A percentile compares a stretch with the other conserved stretches of the same genome.
Conservation (phyloP, 2,113 vertebrate species). For the Nerophis ophidion region DNA sequence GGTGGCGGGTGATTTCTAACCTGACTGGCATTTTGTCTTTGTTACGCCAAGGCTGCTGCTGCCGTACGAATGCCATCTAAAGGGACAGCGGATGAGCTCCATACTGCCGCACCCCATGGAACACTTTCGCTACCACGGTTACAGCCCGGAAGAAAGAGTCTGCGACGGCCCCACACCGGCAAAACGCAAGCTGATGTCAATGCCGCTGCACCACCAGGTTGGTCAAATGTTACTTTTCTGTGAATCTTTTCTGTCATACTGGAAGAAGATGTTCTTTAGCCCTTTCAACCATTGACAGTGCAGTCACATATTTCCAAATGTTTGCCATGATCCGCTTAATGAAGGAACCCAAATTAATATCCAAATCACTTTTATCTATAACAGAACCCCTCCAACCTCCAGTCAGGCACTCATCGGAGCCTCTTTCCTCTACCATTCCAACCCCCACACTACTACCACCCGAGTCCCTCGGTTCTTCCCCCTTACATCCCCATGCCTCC, state of each 20-base stretch:
- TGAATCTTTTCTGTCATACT: not conserved
- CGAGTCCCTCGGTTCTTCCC: constrained; percentile 17
- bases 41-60: constrained; percentile 59
- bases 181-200: constrained; percentile 40
- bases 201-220: constrained; percentile 52
- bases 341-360: not conserved
- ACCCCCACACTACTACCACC: constrained; percentile 32
- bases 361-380: not conserved
- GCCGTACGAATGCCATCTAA: constrained; percentile 66
- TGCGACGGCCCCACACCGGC: constrained; percentile 24
- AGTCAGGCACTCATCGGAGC: constrained; percentile 14
- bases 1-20: not conserved
- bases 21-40: not conserved
- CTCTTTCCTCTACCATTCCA: constrained; percentile 28
- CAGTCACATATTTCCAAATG: too few species aligned
- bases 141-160: constrained; percentile 30
- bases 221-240: not conserved
- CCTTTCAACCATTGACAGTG: not conserved
- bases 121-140: constrained; percentile 23
- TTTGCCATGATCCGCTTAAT: too few species aligned
- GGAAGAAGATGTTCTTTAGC: not conserved
- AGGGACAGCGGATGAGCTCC: constrained; percentile 47
- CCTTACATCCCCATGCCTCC: constrained; percentile 17
- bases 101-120: constrained; percentile 43
- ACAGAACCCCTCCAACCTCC: constrained; percentile 25